These are phyloP conservation scores for Perognathus longimembris DNA, from an alignment of 2,113 vertebrate species.

Conservation along the genomic window DNA sequence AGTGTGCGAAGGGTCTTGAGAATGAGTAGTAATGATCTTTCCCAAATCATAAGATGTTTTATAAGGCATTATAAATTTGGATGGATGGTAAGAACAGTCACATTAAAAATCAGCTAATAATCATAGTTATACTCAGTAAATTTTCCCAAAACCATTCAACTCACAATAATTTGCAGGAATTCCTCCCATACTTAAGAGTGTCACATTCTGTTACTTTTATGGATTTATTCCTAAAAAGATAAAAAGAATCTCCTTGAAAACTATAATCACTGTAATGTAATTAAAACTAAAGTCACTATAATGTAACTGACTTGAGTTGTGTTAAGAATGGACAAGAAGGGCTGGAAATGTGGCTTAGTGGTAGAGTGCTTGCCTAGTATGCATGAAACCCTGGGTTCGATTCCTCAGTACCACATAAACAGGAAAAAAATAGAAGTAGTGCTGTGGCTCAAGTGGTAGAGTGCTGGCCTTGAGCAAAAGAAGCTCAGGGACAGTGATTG, in stretches of 20 bases:
- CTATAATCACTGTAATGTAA: neutral
- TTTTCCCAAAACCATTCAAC: conserved; percentile 44
- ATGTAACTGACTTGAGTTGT: neutral
- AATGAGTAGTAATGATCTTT: conserved; percentile 60
- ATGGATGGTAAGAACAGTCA: conserved; percentile 40
- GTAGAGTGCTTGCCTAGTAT: too few species aligned
- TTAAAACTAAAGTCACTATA: neutral
- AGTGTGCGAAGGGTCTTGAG: conserved; percentile 54
- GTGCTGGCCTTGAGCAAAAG: too few species aligned
- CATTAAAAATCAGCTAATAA: conserved; percentile 47
- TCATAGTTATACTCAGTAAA: neutral
- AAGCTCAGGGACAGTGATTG: too few species aligned
- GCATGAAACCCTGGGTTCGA: too few species aligned
- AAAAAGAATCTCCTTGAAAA: neutral
- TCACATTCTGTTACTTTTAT: conserved; percentile 10
- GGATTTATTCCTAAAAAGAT: conserved; percentile 20
- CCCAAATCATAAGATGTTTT: conserved; percentile 70
- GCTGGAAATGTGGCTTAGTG: too few species aligned
- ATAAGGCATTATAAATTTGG: conserved; percentile 66
- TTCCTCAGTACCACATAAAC: too few species aligned
- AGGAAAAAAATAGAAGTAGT: too few species aligned
- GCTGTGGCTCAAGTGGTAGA: too few species aligned
- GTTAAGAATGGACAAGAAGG: neutral
- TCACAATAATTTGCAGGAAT: conserved; percentile 27
- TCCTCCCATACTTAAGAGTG: conserved; percentile 19